These are phyloP conservation scores for Danio jaintianensis DNA, from an alignment of 2,797 vertebrate species.

Conservation along the genomic window DNA sequence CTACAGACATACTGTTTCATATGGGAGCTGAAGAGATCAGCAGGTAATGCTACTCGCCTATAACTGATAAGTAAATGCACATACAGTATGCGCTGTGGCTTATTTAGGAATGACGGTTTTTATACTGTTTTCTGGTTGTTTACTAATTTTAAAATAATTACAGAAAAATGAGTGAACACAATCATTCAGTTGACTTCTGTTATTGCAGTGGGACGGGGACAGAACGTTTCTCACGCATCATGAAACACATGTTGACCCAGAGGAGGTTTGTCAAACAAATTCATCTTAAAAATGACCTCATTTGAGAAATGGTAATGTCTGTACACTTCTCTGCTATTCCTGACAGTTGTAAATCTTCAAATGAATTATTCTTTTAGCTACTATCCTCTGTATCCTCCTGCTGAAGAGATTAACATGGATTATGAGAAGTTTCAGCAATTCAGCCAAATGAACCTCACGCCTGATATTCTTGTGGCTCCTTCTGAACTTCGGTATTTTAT, in stretches of 20 bases:
- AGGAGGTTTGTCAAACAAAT: constrained; percentile 79
- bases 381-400: constrained; percentile 91
- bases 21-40: constrained; percentile 94
- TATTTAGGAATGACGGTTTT: neutral
- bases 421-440: constrained; percentile 82
- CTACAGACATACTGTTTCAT: constrained; percentile 91
- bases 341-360: neutral
- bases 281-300: neutral
- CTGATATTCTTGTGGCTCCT: constrained; percentile 86
- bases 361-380: constrained; percentile 74
- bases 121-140: no score
- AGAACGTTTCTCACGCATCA: constrained; percentile 89
- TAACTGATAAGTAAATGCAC: neutral
- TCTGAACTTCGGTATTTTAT: constrained; percentile 93
- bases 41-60: constrained; percentile 74
- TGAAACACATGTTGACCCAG: constrained; percentile 91
- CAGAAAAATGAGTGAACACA: neutral
- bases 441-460: constrained; percentile 81
- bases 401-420: constrained; percentile 88
- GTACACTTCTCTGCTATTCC: neutral
- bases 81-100: neutral
- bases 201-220: constrained; percentile 79
- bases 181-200: neutral
- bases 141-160: no score
- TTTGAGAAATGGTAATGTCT: neutral